These are phyloP conservation scores for Actinia equina DNA, from an alignment of 64 coral and sea anemone species.

Conservation along the genomic window DNA sequence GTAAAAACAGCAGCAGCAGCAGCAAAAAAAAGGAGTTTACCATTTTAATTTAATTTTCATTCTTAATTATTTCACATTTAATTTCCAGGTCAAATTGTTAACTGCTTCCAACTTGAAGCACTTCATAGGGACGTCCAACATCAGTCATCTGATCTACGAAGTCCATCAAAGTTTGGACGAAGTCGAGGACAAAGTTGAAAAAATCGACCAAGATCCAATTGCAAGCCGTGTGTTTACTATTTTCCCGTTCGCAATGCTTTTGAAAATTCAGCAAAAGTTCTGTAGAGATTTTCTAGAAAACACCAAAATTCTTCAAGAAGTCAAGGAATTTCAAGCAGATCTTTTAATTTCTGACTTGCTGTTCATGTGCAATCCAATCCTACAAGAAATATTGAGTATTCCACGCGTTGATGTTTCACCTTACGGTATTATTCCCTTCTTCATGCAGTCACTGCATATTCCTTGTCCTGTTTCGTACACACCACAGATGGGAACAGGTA, in stretches of 20 bases:
- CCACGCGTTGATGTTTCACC: neutral
- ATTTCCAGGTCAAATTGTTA: neutral
- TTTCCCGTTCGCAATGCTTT: neutral
- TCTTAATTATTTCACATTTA: neutral
- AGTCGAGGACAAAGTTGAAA: neutral
- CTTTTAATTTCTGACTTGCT: neutral
- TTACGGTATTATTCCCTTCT: neutral
- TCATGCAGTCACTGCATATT: neutral
- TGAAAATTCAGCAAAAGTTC: neutral
- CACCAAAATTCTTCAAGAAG: neutral
- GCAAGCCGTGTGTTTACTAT: neutral
- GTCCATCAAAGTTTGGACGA: neutral
- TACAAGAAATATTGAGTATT: neutral
- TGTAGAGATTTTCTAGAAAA: neutral
- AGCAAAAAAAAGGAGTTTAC: too few species aligned
- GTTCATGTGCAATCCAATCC: neutral
- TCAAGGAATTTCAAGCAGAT: neutral
- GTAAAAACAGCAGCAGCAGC: too few species aligned
- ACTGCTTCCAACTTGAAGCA: neutral
- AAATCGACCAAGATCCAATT: neutral
- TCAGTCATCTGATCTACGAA: neutral
- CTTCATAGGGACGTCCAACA: neutral
- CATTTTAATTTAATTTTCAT: neutral
- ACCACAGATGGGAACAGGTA: conserved; percentile 8
- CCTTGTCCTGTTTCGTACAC: neutral